Conservation (phyloP, 2,113 vertebrate species). For the Baryphthengus martii region DNA sequence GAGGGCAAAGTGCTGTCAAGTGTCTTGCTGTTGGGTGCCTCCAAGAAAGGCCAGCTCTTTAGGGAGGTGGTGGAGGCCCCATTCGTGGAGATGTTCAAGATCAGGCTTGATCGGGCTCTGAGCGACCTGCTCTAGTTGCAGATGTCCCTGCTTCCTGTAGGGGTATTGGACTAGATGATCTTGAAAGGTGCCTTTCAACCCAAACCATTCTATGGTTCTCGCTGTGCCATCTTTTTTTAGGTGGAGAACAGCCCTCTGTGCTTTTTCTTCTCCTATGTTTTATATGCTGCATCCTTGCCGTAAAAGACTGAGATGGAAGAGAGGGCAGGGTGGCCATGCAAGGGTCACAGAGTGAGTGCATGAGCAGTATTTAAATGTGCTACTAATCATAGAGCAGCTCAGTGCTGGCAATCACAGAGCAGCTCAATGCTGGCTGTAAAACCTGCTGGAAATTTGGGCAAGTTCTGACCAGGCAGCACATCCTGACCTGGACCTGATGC, state of each 20-base stretch:
- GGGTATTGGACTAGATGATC: too few species aligned
- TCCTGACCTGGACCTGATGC: not conserved
- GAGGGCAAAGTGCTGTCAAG: not conserved
- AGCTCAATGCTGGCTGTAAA: not conserved
- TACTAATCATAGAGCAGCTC: not conserved
- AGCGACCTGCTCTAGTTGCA: too few species aligned
- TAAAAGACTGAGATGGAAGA: not conserved
- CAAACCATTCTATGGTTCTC: not conserved
- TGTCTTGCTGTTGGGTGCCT: not conserved
- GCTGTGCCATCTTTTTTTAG: not conserved
- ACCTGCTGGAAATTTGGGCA: not conserved
- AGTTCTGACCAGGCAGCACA: accelerated
- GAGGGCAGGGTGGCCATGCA: accelerated
- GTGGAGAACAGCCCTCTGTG: not conserved
- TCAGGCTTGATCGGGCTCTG: too few species aligned
- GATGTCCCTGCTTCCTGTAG: too few species aligned
- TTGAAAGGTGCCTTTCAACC: too few species aligned
- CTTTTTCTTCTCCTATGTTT: not conserved
- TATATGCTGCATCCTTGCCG: not conserved
- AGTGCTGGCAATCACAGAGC: not conserved
- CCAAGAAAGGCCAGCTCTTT: not conserved
- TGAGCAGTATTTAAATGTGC: not conserved
- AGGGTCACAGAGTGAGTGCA: not conserved
- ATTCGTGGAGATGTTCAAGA: too few species aligned
- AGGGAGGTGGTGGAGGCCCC: too few species aligned